Conservation (phyloP, 2,797 vertebrate species). For the Melopsittacus undulatus region DNA sequence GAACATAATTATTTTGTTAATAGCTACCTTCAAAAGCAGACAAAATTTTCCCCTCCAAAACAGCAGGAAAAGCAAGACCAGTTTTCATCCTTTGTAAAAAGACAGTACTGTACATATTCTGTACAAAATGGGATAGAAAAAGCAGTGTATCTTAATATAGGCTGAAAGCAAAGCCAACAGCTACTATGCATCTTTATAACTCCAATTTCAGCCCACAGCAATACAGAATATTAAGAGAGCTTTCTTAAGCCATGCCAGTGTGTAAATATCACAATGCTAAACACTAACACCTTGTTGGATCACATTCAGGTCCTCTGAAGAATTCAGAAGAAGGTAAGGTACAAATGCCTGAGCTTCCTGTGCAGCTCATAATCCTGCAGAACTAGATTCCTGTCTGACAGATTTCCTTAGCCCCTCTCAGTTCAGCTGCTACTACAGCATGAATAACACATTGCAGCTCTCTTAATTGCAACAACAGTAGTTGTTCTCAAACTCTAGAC, state of each 20-base stretch:
- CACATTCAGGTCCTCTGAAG: rapidly evolving
- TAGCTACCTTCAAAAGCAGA: not conserved
- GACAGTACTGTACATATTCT: not conserved
- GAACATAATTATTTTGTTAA: not conserved
- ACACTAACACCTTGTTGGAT: not conserved
- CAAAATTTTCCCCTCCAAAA: not conserved
- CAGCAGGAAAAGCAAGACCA: not conserved
- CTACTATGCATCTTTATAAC: not conserved
- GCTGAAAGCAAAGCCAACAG: not conserved
- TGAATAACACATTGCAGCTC: not conserved
- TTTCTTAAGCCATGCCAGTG: not conserved
- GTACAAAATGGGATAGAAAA: not conserved
- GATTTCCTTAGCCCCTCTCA: not conserved
- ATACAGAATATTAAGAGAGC: not conserved
- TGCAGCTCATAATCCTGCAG: not conserved
- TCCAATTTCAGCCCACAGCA: not conserved
- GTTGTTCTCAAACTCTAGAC: not conserved
- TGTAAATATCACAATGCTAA: not conserved
- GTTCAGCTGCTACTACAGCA: not conserved
- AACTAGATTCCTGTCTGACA: not conserved
- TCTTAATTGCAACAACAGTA: not conserved
- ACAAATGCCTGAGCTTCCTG: not conserved
- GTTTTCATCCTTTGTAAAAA: not conserved
- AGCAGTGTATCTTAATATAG: not conserved
- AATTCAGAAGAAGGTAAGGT: not conserved